Evolutionary conservation across 1,140 invertebrate genomes (phyloP), one percentile per base, ranked within the genome.

Genomic region (Phenacoccus solenopsis): DNA sequence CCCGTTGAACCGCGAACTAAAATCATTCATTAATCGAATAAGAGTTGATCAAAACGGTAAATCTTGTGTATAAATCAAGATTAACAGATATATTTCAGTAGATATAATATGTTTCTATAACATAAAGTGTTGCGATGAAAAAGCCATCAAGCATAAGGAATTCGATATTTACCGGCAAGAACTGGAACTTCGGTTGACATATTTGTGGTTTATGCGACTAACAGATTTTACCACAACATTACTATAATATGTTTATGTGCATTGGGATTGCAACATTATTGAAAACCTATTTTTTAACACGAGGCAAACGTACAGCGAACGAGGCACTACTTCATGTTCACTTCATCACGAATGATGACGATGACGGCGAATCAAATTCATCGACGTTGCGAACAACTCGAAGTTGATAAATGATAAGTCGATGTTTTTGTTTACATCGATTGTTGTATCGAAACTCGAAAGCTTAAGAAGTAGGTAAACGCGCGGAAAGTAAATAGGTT

Each of bases 1-100:
- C 82, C 83, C 70, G 78, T 83, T 7, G 82, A 81, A 69, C 82
- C 82, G 75, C 82, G 79, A 67, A 83, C 82, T 83, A 20, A 4
- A 27, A 59, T 5, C 5, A 59, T n/a, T n/a, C n/a, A n/a, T n/a
- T n/a, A n/a, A n/a, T n/a, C n/a, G n/a, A n/a, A n/a, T n/a, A n/a
- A n/a, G n/a, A n/a, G n/a, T n/a, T n/a, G n/a, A n/a, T n/a, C n/a
- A n/a, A n/a, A n/a, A n/a, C n/a, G n/a, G n/a, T n/a, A n/a, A n/a
- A n/a, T n/a, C n/a, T n/a, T n/a, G n/a, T 59, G 56, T 9, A 7
- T 7, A 59, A 59, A 9, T 59, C 30, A 59, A 9, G 56, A 22
- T 9, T 9, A 9, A 59, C 7, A 59, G 21, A 9, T 59, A n/a
- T 9, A 59, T 59, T 59, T 59, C 56, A 59, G 56, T 4, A 59